A percentile compares a stretch with the other conserved stretches of the same genome.
phyloP scores from a whole-genome alignment of 2,888 invertebrate species.

The Xestoiulus laeticollis region DNA sequence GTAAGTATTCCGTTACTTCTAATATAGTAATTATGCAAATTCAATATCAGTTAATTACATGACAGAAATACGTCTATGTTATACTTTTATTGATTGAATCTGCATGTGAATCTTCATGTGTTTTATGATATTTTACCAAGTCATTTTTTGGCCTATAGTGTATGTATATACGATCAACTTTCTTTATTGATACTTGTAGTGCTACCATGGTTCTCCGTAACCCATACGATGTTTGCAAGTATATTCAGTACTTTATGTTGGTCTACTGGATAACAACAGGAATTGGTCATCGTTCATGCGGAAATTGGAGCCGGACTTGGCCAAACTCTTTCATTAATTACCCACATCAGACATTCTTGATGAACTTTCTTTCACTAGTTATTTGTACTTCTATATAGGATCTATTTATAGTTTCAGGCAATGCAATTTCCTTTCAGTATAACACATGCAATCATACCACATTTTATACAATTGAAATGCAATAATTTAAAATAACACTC shows the following conservation, averaged over 20 bases:
- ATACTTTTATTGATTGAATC: background rate
- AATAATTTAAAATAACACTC: no score
- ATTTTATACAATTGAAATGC: no score
- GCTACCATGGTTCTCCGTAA: background rate
- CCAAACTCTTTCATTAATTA: background rate
- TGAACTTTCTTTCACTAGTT: background rate
- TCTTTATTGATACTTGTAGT: background rate
- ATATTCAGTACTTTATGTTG: background rate
- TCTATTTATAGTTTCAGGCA: background rate
- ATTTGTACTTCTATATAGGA: background rate
- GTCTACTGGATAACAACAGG: background rate
- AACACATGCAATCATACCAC: background rate
- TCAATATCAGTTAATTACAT: background rate
- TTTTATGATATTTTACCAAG: background rate
- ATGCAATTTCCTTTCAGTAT: no score
- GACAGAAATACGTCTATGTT: background rate
- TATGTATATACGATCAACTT: background rate
- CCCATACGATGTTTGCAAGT: background rate
- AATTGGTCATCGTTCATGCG: background rate
- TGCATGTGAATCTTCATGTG: background rate
- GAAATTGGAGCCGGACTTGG: background rate
- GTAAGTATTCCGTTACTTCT: background rate
- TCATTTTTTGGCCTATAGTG: background rate
- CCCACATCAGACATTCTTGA: background rate
- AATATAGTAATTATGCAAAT: background rate